phyloP scores from a whole-genome alignment of 2,888 invertebrate species.

The Ellobium chinense region DNA sequence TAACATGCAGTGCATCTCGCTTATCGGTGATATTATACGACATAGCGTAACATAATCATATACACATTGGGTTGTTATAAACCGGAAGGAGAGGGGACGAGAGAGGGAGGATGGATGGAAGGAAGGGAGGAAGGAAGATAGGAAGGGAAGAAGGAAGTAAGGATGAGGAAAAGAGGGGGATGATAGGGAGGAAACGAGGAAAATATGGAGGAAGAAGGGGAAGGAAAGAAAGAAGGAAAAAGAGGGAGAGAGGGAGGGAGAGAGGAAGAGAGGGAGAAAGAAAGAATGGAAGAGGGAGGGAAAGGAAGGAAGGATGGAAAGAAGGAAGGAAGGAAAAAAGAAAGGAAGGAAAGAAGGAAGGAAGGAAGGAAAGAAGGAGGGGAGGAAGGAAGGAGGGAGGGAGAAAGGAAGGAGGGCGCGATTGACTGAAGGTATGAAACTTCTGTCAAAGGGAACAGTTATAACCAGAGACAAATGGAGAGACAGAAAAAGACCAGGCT shows the following conservation, averaged over 20 bases:
- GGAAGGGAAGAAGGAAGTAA: background rate
- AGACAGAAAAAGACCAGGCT: background rate
- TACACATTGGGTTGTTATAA: background rate
- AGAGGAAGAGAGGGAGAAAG: background rate
- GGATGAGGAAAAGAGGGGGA: background rate
- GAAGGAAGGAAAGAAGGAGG: background rate
- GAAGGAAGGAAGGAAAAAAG: background rate
- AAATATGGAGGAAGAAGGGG: background rate
- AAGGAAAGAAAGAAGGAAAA: slow-evolving; percentile 3
- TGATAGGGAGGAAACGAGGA: background rate
- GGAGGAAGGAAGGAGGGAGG: background rate
- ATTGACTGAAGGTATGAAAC: too few species aligned
- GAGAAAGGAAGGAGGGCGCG: too few species aligned
- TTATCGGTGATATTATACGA: too few species aligned
- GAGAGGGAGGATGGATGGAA: background rate
- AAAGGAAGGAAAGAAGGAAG: slow-evolving; percentile 7
- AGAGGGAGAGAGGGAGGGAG: slow-evolving; percentile 15
- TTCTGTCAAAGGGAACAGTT: too few species aligned
- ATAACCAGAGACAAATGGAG: background rate
- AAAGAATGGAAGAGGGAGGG: background rate
- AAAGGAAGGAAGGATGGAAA: too few species aligned
- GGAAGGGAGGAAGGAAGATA: background rate
- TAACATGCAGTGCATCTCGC: too few species aligned
- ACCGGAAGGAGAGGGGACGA: background rate
- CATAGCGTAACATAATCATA: too few species aligned